A percentile compares a stretch with the other conserved stretches of the same genome.
These are phyloP conservation scores for Idaea biselata DNA, from an alignment of 2,888 invertebrate species.

Conservation along the genomic window DNA sequence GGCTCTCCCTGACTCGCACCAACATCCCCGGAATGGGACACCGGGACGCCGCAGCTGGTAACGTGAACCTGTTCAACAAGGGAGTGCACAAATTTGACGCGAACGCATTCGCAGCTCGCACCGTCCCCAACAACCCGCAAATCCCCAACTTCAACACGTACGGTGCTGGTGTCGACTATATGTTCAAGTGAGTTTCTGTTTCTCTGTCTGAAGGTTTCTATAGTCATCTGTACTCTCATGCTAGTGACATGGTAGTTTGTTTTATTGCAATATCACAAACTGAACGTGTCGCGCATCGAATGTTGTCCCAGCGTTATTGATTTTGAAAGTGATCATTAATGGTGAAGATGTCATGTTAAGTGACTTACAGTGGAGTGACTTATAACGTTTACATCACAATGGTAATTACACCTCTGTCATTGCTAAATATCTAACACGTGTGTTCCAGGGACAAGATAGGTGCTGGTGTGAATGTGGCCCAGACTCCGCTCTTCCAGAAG, in stretches of 20 bases:
- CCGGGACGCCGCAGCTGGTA: slow-evolving; percentile 42
- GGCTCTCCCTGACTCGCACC: slow-evolving; percentile 37
- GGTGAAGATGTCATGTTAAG: too few relatives aligned
- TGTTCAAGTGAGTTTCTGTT: slow-evolving; percentile 46
- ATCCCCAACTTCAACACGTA: slow-evolving; percentile 54
- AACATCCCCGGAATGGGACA: slow-evolving; percentile 45
- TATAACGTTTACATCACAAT: too few relatives aligned
- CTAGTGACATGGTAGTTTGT: not conserved
- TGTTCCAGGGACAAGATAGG: slow-evolving; percentile 41
- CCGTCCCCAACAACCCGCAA: slow-evolving; percentile 41
- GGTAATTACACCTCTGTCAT: too few relatives aligned
- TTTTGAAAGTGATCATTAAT: too few relatives aligned
- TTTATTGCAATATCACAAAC: not conserved
- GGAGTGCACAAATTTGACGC: slow-evolving; percentile 45
- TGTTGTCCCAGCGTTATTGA: too few relatives aligned
- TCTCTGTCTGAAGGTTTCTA: too few relatives aligned
- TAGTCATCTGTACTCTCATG: not conserved
- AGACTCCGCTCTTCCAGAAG: slow-evolving; percentile 39
- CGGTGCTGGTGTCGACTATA: slow-evolving; percentile 53
- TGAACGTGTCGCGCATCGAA: too few relatives aligned
- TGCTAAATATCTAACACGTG: not conserved
- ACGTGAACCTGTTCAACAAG: slow-evolving; percentile 42
- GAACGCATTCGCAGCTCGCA: slow-evolving; percentile 51
- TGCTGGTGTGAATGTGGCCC: slow-evolving; percentile 37
- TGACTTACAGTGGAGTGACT: too few relatives aligned